Conservation (phyloP, 2,113 vertebrate genomes). For the Hassar affinis region DNA sequence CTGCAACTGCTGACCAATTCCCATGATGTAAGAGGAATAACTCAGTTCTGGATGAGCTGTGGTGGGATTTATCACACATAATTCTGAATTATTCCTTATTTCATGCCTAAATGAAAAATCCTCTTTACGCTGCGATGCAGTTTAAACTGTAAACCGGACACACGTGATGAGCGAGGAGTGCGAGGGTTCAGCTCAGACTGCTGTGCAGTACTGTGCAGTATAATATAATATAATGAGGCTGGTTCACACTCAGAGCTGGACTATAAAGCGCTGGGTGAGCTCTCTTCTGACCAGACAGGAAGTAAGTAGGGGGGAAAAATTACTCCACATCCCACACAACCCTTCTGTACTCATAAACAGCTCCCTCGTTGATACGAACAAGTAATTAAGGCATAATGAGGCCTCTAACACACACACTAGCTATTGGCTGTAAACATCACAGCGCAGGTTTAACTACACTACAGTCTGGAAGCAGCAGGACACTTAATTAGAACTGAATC, state of each 20-base stretch:
- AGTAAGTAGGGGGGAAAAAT: conserved; percentile 16
- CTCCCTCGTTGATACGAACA: conserved; percentile 44
- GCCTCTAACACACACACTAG: conserved; percentile 20
- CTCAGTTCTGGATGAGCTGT: neutral
- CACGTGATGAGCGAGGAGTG: neutral
- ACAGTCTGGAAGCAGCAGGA: conserved; percentile 33
- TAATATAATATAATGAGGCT: conserved; percentile 34
- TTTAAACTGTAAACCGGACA: no score
- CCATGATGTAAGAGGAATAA: neutral
- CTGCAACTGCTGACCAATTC: neutral
- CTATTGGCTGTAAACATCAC: conserved; percentile 27
- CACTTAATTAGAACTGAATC: conserved; percentile 7
- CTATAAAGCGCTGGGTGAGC: conserved; percentile 36
- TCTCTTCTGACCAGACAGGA: conserved; percentile 46
- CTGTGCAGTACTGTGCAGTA: neutral
- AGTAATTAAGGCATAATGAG: conserved; percentile 51
- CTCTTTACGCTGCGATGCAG: no score
- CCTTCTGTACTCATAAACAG: conserved; percentile 31
- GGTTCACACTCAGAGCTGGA: conserved; percentile 26
- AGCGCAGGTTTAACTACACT: conserved; percentile 7
- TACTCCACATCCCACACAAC: conserved; percentile 5
- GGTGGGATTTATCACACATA: neutral
- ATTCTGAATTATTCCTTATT: neutral
- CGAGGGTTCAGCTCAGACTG: neutral
- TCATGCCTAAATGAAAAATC: neutral